Base-by-base conservation (phyloP, 2,888 invertebrate species). In the Erannis defoliaria region DNA sequence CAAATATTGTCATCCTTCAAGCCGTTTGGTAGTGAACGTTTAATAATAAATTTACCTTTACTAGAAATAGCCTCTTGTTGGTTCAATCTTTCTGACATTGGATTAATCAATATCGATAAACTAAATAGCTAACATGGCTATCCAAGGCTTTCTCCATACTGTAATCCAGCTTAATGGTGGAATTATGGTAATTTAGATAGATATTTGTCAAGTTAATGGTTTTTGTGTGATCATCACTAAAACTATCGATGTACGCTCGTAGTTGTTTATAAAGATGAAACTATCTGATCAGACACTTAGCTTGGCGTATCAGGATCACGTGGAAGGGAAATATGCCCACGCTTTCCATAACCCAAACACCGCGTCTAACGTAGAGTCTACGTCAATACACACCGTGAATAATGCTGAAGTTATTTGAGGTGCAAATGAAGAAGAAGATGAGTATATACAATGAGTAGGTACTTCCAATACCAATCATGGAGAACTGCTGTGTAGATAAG, bases 331-430 rank as follows among this genome's bases (percentile, higher is more conserved):
- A 67, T 59, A 71, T 76, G 63, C 84, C 84, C 82, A 87, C 85
- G 85, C 83, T 76, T 72, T 77, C 70, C 72, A 72, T 67, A 74
- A 73, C 75, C 73, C 76, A 77, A 77, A 74, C 73, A 77, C 74
- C 75, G 76, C 77, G 77, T 80, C 78, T 78, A 82, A 83, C 78
- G 75, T 77, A 75, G 66, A 66, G 68, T 77, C 71, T 78, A 82
- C 85, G 83, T 86, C 84, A 84, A 76, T 74, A 78, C 60, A 76
- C 72, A 77, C 61, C 68, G 75, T 80, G 77, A 82, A 80, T 81
- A 80, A 77, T 73, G 64, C 64, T 63, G 67, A 73, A 69, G 72
- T 71, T 73, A 76, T 75, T 46, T 49, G 35, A 55, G 53, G 43
- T 62, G 56, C 42, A 62, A 68, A 64, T 60, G 60, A 67, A 67